These are phyloP conservation scores for Cryptocheilus praepositus DNA, from an alignment of 2,888 invertebrate genomes.

Conservation along the genomic window DNA sequence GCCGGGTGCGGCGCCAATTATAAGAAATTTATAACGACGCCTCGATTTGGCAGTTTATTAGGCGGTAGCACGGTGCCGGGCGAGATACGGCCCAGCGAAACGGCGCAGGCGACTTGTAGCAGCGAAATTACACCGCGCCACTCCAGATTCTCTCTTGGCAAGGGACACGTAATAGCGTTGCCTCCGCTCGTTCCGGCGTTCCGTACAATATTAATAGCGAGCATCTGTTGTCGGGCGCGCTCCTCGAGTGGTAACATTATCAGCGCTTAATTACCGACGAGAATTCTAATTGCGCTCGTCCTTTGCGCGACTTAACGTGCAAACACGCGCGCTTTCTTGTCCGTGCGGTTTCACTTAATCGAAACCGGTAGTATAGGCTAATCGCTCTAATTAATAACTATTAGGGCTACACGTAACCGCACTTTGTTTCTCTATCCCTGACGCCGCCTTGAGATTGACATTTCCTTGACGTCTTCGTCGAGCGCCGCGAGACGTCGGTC, in stretches of 20 bases:
- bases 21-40: constrained; percentile 9
- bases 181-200: neutral
- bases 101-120: neutral
- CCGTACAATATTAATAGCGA: constrained; percentile 22
- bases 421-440: neutral
- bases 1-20: constrained; percentile 2
- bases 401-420: constrained; percentile 28
- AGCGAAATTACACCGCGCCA: constrained; percentile 40
- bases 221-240: constrained; percentile 24
- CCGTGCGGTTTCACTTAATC: constrained; percentile 28
- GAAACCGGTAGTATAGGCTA: neutral
- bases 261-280: constrained; percentile 43
- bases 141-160: constrained; percentile 32
- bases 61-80: neutral
- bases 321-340: too few species aligned
- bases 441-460: neutral
- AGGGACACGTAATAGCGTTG: neutral
- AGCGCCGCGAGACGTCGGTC: constrained; percentile 3
- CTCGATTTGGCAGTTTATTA: constrained; percentile 12
- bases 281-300: constrained; percentile 46
- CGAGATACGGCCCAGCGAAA: neutral
- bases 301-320: constrained; percentile 26
- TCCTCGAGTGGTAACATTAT: constrained; percentile 27
- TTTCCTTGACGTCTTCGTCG: neutral
- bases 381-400: constrained; percentile 42